These are phyloP conservation scores for Neotoma lepida DNA, from an alignment of 2,113 vertebrate species.

Conservation along the genomic window DNA sequence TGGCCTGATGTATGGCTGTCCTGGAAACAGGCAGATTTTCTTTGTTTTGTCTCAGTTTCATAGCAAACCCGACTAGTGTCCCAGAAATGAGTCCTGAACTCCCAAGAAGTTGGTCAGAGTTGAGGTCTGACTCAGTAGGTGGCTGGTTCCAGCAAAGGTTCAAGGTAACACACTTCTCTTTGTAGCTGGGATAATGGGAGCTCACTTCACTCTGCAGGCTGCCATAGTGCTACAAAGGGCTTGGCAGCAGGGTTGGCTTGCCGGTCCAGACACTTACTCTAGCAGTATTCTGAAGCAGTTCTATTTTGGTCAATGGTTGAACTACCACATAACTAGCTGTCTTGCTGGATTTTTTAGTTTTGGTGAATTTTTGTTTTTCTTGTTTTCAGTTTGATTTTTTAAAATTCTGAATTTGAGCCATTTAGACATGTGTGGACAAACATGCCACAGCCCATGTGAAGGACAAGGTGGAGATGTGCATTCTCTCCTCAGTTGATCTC, in stretches of 20 bases:
- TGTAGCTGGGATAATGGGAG: too few species aligned
- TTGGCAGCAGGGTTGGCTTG: not conserved
- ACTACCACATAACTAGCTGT: not conserved
- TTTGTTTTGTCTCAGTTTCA: too few species aligned
- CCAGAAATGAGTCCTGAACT: accelerated
- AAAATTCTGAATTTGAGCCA: not conserved
- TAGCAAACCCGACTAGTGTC: too few species aligned
- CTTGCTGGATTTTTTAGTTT: not conserved
- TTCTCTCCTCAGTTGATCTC: not conserved
- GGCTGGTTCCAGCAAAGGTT: too few species aligned
- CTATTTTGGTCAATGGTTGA: too few species aligned
- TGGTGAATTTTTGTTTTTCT: not conserved
- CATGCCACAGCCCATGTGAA: not conserved
- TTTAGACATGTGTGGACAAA: not conserved
- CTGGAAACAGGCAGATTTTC: too few species aligned
- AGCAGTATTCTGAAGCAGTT: too few species aligned
- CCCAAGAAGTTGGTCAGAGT: too few species aligned
- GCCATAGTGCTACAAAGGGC: not conserved
- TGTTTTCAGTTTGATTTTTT: not conserved
- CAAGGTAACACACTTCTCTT: too few species aligned
- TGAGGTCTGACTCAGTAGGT: too few species aligned
- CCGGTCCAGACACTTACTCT: not conserved
- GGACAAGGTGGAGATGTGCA: not conserved
- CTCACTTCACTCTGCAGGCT: not conserved
- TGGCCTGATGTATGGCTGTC: too few species aligned